Evolutionary conservation across 2,888 invertebrate genomes (phyloP), one percentile per base, ranked within the genome.

Genomic region (Molorchus minor): DNA sequence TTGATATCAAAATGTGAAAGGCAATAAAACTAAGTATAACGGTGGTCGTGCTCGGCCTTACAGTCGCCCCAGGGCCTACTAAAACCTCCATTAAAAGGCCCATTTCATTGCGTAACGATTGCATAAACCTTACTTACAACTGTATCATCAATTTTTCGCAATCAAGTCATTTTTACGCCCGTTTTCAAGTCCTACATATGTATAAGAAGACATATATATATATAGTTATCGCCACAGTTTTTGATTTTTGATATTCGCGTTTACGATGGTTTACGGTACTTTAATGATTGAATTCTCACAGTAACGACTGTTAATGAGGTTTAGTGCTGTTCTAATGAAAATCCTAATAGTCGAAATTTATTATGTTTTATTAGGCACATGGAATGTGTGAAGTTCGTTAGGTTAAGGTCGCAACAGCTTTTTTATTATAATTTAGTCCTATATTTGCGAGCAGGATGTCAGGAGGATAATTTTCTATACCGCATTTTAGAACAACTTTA

Each of bases 1-100:
- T n/a, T 41, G 56, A 41, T 56, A 47, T 56, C 41, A 41, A 56
- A 56, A 40, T 46, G 47, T 56, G 56, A 56, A 56, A 56, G 56
- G 56, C 40, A 56, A 47, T 47, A 56, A 56, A 36, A 41, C 41
- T 46, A 41, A 56, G 13, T 38, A 40, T 43, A 47, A 47, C 47
- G 56, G 41, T 45, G 56, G 17, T 38, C 17, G 44, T 21, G 46
- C 36, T 16, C 45, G 36, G 44, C 15, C 7, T 45, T 29, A 25
- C n/a, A 13, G 15, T 40, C 17, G 55, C 55, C 55, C 29, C 38
- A 29, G 19, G 38, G 55, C 46, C 30, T 38, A 13, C 15, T 1
- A 36, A 40, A 47, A 54, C 8, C 25, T 21, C 38, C 20, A n/a
- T 38, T 45, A 38, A 30, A 19, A 29, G 38, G 13, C 41, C 33